These are phyloP conservation scores for Luidia sarsii DNA, from an alignment of 53 echinoderm and acorn worm genomes.

Conservation along the genomic window DNA sequence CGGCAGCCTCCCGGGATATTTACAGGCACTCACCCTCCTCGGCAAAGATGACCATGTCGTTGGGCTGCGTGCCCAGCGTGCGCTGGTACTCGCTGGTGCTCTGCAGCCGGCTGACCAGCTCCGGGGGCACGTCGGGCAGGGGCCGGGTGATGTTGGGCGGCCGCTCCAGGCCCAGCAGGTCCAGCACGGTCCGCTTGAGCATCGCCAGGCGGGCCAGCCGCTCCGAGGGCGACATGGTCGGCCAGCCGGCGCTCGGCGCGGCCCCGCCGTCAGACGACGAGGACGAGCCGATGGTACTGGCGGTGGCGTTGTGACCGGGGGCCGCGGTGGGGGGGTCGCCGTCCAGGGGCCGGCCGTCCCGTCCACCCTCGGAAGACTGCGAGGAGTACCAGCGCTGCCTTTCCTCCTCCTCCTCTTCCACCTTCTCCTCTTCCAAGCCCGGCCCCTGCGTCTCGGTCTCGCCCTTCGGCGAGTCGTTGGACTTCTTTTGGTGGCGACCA, in stretches of 20 bases:
- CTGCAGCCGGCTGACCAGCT: slow-evolving; percentile 13
- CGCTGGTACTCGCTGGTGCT: neutral
- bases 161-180: slow-evolving; percentile 5
- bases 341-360: no score
- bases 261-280: no score
- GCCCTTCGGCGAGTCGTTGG: neutral
- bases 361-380: no score
- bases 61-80: neutral
- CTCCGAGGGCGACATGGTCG: neutral
- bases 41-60: slow-evolving; percentile 11
- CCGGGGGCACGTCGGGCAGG: slow-evolving; percentile 1
- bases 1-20: neutral
- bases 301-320: no score
- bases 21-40: slow-evolving; percentile 4
- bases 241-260: no score
- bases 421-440: no score
- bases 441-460: neutral
- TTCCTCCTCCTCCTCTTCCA: neutral
- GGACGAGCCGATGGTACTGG: no score
- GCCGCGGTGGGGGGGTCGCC: no score
- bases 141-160: slow-evolving; percentile 26
- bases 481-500: neutral
- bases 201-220: neutral
- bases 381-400: no score
- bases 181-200: slow-evolving; percentile 21